These are phyloP conservation scores for Dynastes hyllus DNA, from an alignment of 2,888 invertebrate genomes.

Conservation along the genomic window DNA sequence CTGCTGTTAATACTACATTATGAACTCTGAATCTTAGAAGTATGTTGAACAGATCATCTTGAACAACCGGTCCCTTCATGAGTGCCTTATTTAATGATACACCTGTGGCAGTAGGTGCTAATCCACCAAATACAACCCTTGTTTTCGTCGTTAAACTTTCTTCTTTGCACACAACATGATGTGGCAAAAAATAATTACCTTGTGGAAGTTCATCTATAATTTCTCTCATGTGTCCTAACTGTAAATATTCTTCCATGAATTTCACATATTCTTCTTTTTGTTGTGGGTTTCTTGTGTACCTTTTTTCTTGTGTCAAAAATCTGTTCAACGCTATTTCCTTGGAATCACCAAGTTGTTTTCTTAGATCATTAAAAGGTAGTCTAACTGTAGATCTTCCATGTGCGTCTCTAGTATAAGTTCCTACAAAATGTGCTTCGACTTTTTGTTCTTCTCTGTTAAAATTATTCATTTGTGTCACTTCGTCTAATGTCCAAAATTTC, in stretches of 20 bases:
- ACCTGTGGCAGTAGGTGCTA: not conserved
- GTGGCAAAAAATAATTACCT: too few relatives aligned
- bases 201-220: too few relatives aligned
- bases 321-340: not conserved
- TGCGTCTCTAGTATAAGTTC: too few relatives aligned
- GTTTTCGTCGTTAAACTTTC: not conserved
- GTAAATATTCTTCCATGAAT: not conserved
- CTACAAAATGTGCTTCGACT: not conserved
- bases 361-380: not conserved
- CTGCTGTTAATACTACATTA: not conserved
- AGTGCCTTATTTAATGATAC: not conserved
- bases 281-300: not conserved
- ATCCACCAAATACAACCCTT: not conserved
- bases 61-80: not conserved
- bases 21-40: not conserved
- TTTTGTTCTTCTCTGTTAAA: not conserved
- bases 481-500: not conserved
- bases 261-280: not conserved
- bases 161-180: too few relatives aligned
- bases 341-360: not conserved
- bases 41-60: not conserved
- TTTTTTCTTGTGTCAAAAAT: not conserved
- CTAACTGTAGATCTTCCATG: too few relatives aligned
- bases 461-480: not conserved
- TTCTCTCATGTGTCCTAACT: too few relatives aligned